phyloP scores from a whole-genome alignment of 2,113 vertebrate species.

The human region DNA sequence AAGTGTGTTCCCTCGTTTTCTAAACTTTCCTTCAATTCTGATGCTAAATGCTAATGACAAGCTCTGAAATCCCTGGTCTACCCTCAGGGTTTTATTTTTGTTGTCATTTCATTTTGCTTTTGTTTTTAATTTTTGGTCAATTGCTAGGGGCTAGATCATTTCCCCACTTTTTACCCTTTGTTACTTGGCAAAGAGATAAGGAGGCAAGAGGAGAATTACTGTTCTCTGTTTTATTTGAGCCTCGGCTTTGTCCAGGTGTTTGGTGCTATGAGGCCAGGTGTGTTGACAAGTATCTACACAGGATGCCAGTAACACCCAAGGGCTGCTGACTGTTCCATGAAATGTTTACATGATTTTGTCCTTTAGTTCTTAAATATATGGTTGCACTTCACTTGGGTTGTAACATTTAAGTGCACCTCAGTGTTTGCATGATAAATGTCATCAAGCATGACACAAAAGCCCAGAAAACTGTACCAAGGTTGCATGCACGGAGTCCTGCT shows the following conservation, averaged over 20 bases:
- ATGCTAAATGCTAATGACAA: neutral
- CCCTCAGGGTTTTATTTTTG: constrained; percentile 41
- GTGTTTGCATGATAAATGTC: neutral
- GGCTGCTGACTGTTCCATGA: constrained; percentile 70
- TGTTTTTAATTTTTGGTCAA: constrained; percentile 14
- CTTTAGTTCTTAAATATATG: constrained; percentile 10
- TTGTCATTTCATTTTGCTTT: constrained; percentile 1
- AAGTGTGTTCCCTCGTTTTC: neutral
- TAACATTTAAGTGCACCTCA: neutral
- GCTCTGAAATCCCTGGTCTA: constrained; percentile 4
- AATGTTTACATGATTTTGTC: constrained; percentile 72
- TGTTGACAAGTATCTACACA: neutral
- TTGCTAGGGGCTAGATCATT: neutral
- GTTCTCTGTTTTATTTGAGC: constrained; percentile 66
- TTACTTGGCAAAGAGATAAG: constrained; percentile 62
- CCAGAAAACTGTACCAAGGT: neutral
- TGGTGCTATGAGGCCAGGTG: constrained; percentile 65
- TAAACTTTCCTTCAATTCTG: neutral
- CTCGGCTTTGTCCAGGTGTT: constrained; percentile 65
- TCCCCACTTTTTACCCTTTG: neutral
- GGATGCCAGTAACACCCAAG: constrained; percentile 4
- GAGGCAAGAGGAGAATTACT: constrained; percentile 57
- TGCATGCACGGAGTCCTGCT: neutral
- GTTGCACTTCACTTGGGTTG: constrained; percentile 27
- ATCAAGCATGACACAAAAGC: neutral